These are phyloP conservation scores for Capromys pilorides DNA, from an alignment of 2,797 vertebrate species.

Conservation along the genomic window DNA sequence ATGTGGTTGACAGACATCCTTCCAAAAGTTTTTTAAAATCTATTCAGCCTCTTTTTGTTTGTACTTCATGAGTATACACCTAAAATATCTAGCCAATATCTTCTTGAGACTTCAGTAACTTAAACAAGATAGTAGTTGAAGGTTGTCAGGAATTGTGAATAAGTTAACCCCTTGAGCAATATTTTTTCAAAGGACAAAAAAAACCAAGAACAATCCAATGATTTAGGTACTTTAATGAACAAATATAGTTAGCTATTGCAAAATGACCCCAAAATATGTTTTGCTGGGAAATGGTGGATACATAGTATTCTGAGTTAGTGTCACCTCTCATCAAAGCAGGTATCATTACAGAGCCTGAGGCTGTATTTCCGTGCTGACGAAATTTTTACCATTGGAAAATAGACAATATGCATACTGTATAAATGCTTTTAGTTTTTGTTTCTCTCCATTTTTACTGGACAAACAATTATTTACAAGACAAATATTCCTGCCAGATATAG, in stretches of 20 bases:
- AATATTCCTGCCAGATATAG: neutral
- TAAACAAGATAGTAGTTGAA: neutral
- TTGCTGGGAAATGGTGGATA: neutral
- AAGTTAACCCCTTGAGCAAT: neutral
- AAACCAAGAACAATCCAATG: neutral
- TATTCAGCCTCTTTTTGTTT: neutral
- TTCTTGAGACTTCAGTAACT: neutral
- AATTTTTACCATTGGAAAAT: slow-evolving; percentile 17
- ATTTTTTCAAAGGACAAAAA: slow-evolving; percentile 22
- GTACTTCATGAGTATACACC: neutral
- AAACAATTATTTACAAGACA: slow-evolving; percentile 1
- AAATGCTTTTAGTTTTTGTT: neutral
- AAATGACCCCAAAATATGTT: slow-evolving; percentile 31
- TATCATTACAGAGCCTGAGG: neutral
- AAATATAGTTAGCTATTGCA: neutral
- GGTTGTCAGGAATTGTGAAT: too few relatives aligned
- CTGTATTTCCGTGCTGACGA: neutral
- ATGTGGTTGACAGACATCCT: neutral
- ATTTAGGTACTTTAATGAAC: slow-evolving; percentile 33
- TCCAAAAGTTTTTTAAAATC: slow-evolving; percentile 31
- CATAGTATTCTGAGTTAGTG: neutral
- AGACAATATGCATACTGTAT: neutral
- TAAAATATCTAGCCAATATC: neutral
- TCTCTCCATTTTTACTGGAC: neutral
- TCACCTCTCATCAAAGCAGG: neutral